Evolutionary conservation across 92 coral and sea anemone species (phyloP), one percentile per base, ranked within the genome.

Genomic region (Parazoanthus atlanticus): DNA sequence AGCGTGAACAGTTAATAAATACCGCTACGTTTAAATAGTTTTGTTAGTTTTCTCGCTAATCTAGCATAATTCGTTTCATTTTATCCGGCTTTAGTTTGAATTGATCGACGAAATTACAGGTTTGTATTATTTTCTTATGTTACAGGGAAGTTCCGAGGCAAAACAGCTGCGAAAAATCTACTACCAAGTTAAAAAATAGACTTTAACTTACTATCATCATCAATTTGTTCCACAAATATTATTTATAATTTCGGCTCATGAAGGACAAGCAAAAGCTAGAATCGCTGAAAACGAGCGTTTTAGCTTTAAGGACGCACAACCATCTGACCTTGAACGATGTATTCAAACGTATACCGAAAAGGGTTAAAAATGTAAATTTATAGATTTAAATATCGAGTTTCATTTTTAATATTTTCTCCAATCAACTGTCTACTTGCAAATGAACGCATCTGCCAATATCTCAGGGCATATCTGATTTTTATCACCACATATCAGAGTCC

Each of bases 11-110:
- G 40, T 36, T 17, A 36, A 15, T 33, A 75, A 33, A 78, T 78
- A 43, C 25, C 33, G 13, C 79, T 5, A 33, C 79, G 82, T 47
- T 15, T 78, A n/a, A 43, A 46, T 28, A 78, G 56, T 43, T 15
- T 9, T 41, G 82, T 78, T 49, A 52, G 34, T 78, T 78, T 78
- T 78, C 82, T 78, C 65, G 82, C 61, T 78, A 78, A 78, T 78
- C 65, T 78, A 7, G 29, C 82, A 46, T 78, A 26, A 78, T 78
- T 26, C 26, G 66, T 30, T 49, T 78, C 58, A 23, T 46, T 47
- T 29, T 78, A 78, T 78, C 82, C 38, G 65, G 82, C 19, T 78
- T 61, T 61, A 61, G 28, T 21, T 61, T 61, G 28, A 25, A 19
- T 3, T 25, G 26, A 61, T 21, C 69, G 69, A 61, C 21, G 10